Conservation (phyloP, 2,888 invertebrate species). For the Pristionchus japonicus region DNA sequence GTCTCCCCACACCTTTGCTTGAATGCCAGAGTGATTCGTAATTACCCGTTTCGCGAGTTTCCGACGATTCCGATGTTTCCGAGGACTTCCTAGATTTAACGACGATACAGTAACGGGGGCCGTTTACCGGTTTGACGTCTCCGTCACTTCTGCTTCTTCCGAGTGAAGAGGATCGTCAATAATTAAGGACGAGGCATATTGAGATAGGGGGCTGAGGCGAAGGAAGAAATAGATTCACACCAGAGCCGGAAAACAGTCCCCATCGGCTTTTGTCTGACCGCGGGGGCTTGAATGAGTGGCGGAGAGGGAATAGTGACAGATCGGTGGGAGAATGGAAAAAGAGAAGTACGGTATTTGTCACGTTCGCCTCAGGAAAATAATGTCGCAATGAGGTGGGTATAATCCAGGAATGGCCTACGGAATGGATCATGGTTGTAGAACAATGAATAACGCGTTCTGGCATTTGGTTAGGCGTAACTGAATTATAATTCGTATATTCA, state of each 20-base stretch:
- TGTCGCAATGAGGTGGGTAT: no score
- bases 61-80: neutral
- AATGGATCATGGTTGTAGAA: no score
- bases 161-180: slow-evolving; percentile 16
- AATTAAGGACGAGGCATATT: slow-evolving; percentile 29
- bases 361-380: no score
- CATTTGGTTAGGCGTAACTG: no score
- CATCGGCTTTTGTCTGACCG: neutral
- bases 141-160: neutral
- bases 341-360: neutral
- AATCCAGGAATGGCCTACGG: no score
- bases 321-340: neutral
- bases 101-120: neutral
- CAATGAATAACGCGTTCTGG: no score
- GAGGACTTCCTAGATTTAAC: neutral
- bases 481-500: no score
- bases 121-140: neutral
- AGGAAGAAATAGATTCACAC: neutral
- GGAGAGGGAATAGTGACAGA: neutral
- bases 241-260: slow-evolving; percentile 1
- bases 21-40: slow-evolving; percentile 21
- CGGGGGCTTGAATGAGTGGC: neutral
- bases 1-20: neutral
- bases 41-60: neutral
- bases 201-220: neutral